phyloP scores from a whole-genome alignment of 2,888 invertebrate genomes.

The Clostera curtula region DNA sequence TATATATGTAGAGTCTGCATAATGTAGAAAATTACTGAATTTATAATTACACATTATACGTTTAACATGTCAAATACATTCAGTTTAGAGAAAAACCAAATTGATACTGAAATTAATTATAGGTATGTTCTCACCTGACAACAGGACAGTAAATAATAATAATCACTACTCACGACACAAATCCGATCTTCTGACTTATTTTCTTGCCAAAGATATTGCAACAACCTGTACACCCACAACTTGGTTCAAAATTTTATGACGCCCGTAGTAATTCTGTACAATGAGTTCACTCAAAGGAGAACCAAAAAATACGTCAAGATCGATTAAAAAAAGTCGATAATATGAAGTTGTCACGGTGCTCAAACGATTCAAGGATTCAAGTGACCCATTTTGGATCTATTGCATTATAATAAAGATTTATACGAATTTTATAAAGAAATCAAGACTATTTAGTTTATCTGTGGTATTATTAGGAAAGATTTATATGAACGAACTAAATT shows the following conservation, averaged over 20 bases:
- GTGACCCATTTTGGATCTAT: slow-evolving; percentile 23
- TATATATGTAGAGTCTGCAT: no score
- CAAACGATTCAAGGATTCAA: slow-evolving; percentile 34
- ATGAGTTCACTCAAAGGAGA: no score
- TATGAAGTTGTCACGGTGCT: slow-evolving; percentile 53
- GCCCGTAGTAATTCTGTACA: slow-evolving; percentile 58
- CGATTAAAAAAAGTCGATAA: slow-evolving; percentile 24
- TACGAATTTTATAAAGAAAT: slow-evolving; percentile 56
- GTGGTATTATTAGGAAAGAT: slow-evolving; percentile 21
- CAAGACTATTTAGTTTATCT: slow-evolving; percentile 23
- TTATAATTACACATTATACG: no score
- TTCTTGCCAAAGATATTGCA: slow-evolving; percentile 6
- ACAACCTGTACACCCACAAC: slow-evolving; percentile 30
- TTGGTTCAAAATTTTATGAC: slow-evolving; percentile 47
- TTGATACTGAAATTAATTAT: no score
- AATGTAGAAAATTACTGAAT: no score
- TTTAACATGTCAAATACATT: no score
- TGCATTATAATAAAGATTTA: slow-evolving; percentile 44
- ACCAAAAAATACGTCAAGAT: slow-evolving; percentile 33
- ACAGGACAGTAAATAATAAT: no score
- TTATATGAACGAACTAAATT: slow-evolving; percentile 21
- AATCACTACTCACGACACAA: no score
- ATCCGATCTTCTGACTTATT: not conserved
- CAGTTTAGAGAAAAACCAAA: no score
- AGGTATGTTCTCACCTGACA: no score